Conservation (phyloP, 2,113 vertebrate genomes). For the Cavia aperea region DNA sequence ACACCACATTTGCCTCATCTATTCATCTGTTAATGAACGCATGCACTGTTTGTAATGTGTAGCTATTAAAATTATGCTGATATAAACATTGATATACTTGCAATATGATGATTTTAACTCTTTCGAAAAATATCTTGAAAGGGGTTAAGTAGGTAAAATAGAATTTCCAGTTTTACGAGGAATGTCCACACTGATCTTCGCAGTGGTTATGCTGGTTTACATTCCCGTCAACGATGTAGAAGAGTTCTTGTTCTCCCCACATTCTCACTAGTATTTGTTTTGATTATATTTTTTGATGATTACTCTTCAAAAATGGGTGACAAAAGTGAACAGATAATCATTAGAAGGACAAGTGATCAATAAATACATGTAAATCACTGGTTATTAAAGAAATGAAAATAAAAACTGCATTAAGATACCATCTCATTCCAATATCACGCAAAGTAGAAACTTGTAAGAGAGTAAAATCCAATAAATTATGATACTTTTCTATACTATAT, state of each 20-base stretch:
- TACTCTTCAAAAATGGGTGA: neutral
- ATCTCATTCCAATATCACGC: neutral
- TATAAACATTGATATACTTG: neutral
- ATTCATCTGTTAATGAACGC: neutral
- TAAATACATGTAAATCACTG: neutral
- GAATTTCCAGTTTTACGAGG: neutral
- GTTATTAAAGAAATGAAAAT: neutral
- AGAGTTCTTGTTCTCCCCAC: neutral
- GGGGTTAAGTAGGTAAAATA: neutral
- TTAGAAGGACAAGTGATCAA: neutral
- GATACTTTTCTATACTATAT: fast-evolving
- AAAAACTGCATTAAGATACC: neutral
- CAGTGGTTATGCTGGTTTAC: neutral
- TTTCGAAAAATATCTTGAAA: neutral
- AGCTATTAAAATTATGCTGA: neutral
- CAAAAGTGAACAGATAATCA: neutral
- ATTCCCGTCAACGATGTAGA: neutral
- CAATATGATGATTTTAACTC: neutral
- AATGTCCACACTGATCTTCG: neutral
- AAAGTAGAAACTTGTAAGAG: neutral
- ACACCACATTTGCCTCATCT: neutral
- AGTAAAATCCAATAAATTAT: neutral
- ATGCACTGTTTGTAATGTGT: neutral
- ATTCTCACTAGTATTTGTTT: neutral
- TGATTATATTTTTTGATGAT: neutral